phyloP scores from a whole-genome alignment of 2,888 invertebrate species.

The Brachyopa scutellaris region DNA sequence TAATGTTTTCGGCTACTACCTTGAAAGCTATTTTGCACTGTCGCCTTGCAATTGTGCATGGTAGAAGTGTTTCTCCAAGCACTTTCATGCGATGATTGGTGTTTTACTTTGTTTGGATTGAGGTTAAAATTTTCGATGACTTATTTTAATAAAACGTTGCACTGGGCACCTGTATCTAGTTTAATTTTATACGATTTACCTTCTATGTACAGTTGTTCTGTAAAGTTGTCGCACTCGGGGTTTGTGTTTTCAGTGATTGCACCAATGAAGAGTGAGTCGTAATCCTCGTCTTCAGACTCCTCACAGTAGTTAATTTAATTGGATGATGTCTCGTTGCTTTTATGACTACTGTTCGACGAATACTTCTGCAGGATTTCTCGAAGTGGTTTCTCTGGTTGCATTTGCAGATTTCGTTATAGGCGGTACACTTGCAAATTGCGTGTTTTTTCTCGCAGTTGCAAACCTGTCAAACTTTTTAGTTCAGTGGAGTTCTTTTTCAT shows the following conservation, averaged over 20 bases:
- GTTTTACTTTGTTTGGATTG: conserved; percentile 4
- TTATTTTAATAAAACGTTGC: conserved; percentile 1
- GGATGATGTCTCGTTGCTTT: too few species aligned
- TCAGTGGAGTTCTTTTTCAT: not conserved
- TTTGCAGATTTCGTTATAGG: conserved; percentile 1
- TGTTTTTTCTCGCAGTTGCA: conserved; percentile 11
- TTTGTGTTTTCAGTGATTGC: too few species aligned
- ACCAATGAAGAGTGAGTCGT: not conserved
- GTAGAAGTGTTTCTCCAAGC: conserved; percentile 5
- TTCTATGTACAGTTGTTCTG: conserved; percentile 12
- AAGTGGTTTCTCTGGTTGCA: conserved; percentile 7
- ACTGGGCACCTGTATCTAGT: too few species aligned
- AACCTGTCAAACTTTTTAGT: conserved; percentile 5
- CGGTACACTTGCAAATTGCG: conserved; percentile 6
- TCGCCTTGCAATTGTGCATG: conserved; percentile 6
- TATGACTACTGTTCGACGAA: not conserved
- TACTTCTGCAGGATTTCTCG: not conserved
- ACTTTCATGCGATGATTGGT: conserved; percentile 24
- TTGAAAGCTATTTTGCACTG: not conserved
- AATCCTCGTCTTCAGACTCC: not conserved
- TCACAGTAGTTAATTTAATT: too few species aligned
- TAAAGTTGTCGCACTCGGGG: conserved; percentile 18
- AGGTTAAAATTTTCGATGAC: not conserved
- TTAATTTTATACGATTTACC: not conserved
- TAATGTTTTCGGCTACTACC: conserved; percentile 12